phyloP scores from a whole-genome alignment of 1,140 invertebrate species.

The Drosophila busckii region DNA sequence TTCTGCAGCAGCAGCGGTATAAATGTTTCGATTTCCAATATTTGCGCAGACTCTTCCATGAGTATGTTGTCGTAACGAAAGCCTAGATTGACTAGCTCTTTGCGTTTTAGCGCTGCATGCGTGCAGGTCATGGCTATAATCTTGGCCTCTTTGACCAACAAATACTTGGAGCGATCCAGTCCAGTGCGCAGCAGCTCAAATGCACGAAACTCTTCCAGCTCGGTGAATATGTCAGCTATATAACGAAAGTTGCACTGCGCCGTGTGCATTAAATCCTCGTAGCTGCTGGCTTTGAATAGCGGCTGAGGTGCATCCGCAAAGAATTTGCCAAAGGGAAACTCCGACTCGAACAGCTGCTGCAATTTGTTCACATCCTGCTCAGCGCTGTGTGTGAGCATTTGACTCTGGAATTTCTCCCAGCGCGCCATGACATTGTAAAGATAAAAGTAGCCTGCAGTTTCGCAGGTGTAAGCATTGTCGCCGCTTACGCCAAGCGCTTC shows the following conservation, averaged over 20 bases:
- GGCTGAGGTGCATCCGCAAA: slow-evolving; percentile 96
- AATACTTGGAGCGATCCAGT: slow-evolving; percentile 95
- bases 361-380: slow-evolving; percentile 35
- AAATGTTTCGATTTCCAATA: slow-evolving; percentile 99
- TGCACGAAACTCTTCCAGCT: slow-evolving; percentile 98
- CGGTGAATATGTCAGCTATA: slow-evolving; percentile 96
- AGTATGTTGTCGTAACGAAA: slow-evolving; percentile 99
- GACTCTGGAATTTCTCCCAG: slow-evolving; percentile 92
- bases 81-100: slow-evolving; percentile 96
- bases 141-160: slow-evolving; percentile 99
- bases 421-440: slow-evolving; percentile 86
- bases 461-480: slow-evolving; percentile 98
- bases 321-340: slow-evolving; percentile 96
- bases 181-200: slow-evolving; percentile 98
- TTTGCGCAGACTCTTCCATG: slow-evolving; percentile 99
- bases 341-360: slow-evolving; percentile 80
- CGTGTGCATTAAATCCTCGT: slow-evolving; percentile 93
- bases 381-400: slow-evolving; percentile 22
- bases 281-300: slow-evolving; percentile 89
- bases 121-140: slow-evolving; percentile 99
- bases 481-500: slow-evolving; percentile 87
- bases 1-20: slow-evolving; percentile 98
- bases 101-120: slow-evolving; percentile 97
- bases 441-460: slow-evolving; percentile 97
- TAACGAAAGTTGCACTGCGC: slow-evolving; percentile 97